phyloP scores from a whole-genome alignment of 2,888 invertebrate species.

The Torymus aiolomorphi region DNA sequence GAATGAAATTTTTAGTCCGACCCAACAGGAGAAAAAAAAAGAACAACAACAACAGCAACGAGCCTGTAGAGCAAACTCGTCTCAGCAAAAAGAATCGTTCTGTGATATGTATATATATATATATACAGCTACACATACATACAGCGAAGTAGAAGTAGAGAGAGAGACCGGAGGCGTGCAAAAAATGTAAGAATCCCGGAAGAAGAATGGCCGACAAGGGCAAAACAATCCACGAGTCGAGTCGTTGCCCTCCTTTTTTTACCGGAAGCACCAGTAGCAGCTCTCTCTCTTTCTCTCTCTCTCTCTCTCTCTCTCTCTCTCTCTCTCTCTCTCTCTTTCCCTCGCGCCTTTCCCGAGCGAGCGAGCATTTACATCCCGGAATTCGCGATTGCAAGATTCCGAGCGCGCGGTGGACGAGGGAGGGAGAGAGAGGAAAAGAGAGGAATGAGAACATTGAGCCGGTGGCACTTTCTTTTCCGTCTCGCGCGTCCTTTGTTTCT shows the following conservation, averaged over 20 bases:
- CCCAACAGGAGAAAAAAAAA: no score
- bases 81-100: slow-evolving; percentile 8
- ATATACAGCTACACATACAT: background rate
- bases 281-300: background rate
- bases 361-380: slow-evolving; percentile 67
- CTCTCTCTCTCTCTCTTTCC: slow-evolving; percentile 1
- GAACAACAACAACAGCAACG: no score
- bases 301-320: background rate
- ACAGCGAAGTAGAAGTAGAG: background rate
- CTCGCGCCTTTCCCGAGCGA: slow-evolving; percentile 45
- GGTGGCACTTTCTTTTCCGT: slow-evolving; percentile 42
- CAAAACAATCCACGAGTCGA: slow-evolving; percentile 51
- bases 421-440: slow-evolving; percentile 37
- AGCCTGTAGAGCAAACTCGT: no score
- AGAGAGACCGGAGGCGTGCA: background rate
- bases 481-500: background rate
- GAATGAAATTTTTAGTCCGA: slow-evolving; percentile 25
- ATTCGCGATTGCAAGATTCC: slow-evolving; percentile 72
- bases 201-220: slow-evolving; percentile 44
- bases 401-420: slow-evolving; percentile 44
- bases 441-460: slow-evolving; percentile 41
- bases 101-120: slow-evolving; percentile 12
- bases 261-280: background rate
- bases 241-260: slow-evolving; percentile 32
- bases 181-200: slow-evolving; percentile 43